Evolutionary conservation across 2,113 vertebrate genomes (phyloP), one percentile per base, ranked within the genome.

Genomic region (Mystacornis crossleyi): DNA sequence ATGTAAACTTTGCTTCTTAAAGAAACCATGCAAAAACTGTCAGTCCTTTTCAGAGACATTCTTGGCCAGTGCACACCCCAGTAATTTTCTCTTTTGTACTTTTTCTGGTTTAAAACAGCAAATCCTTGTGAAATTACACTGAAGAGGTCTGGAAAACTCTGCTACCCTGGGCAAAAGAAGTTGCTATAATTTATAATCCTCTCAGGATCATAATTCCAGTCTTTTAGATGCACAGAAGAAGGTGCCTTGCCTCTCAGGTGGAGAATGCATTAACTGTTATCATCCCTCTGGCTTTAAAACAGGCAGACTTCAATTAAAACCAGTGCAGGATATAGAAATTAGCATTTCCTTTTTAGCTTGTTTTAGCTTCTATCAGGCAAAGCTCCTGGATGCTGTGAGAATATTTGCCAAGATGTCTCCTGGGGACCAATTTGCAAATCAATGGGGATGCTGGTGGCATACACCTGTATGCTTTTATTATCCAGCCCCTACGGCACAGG

Each of bases 351-450:
- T 88, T 93, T 95, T 28, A 90, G 57, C 47, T 58, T 72, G 24
- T 45, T 93, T 83, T 72, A 51, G 26, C 28, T 80, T 65, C 58
- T 72, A 1, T 26, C 57, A 77, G 54, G 26, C 33, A 80, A 86
- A 90, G 42, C 47, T 62, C 57, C 77, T 0, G 0, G 50, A 51
- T 66, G 66, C 47, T 55, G 54, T 29, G 33, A 60, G 47, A 82
- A 48, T 93, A 88, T 91, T 95, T 94, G 58, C 54, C 71, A 60
- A 69, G 54, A 14, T 51, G 24, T 71, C 79, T 91, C 51, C 33
- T 66, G 79, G 60, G 85, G 50, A 72, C 51, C 74, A 92, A 80
- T 95, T 83, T 93, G 58, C 38, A 86, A 87, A 94, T 58, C 85
- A 70, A 0, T 70, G 51, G 79, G 55, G 51, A 77, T 80, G 70